Evolutionary conservation across 2,888 invertebrate genomes (phyloP).

Genomic region (Anthoptus insignis): DNA sequence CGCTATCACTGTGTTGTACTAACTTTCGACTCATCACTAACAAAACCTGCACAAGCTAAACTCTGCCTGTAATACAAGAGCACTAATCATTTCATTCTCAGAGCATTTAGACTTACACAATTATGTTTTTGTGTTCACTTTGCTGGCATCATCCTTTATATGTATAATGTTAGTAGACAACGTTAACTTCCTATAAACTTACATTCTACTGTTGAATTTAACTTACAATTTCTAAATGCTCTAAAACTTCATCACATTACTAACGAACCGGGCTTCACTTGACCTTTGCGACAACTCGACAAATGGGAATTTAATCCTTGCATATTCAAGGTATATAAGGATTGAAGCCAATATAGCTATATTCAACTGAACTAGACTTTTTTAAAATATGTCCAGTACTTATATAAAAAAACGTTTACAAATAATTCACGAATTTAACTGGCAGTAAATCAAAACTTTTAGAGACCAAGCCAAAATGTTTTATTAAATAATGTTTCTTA

Average conservation of each 20-base stretch:
- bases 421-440: too few species aligned
- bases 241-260: constrained; percentile 64
- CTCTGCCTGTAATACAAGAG: constrained; percentile 48
- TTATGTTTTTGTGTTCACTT: not conserved
- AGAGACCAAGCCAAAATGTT: too few species aligned
- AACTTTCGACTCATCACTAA: constrained; percentile 86
- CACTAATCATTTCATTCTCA: constrained; percentile 29
- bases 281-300: constrained; percentile 50
- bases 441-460: too few species aligned
- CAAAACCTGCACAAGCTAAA: constrained; percentile 66
- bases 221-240: constrained; percentile 64
- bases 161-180: too few species aligned
- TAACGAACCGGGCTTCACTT: constrained; percentile 63
- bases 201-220: not conserved
- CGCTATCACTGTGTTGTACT: constrained; percentile 56
- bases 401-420: too few species aligned
- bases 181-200: too few species aligned
- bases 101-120: constrained; percentile 18
- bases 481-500: too few species aligned
- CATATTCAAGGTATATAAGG: constrained; percentile 42
- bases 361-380: constrained; percentile 24
- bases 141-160: too few species aligned
- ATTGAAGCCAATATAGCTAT: constrained; percentile 49
- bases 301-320: constrained; percentile 48
- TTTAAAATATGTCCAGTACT: too few species aligned